A percentile compares a stretch with the other conserved stretches of the same genome.
phyloP scores from a whole-genome alignment of 2,888 invertebrate genomes.

The Caenorhabditis wallacei region DNA sequence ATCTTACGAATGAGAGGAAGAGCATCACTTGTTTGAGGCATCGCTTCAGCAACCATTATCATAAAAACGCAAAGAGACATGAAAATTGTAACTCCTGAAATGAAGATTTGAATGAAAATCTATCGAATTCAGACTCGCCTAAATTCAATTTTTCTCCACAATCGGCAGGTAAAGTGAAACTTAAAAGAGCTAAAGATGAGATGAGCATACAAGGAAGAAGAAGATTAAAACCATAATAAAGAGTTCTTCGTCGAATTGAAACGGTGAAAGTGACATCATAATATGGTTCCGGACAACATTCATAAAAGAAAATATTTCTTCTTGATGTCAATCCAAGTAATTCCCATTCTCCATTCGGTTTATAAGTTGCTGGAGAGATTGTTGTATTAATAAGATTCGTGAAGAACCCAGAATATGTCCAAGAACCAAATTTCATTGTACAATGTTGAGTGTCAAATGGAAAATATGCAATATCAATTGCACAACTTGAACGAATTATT shows the following conservation, averaged over 20 bases:
- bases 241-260: slow-evolving; percentile 88
- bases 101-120: neutral
- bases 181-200: slow-evolving; percentile 97
- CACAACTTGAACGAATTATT: slow-evolving; percentile 76
- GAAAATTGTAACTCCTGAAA: slow-evolving; percentile 83
- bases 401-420: slow-evolving; percentile 88
- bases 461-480: slow-evolving; percentile 78
- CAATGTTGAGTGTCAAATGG: slow-evolving; percentile 84
- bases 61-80: slow-evolving; percentile 98
- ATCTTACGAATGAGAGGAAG: slow-evolving; percentile 89
- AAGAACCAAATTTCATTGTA: slow-evolving; percentile 91
- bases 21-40: slow-evolving; percentile 99
- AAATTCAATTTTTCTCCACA: slow-evolving; percentile 99
- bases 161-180: slow-evolving; percentile 98
- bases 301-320: slow-evolving; percentile 80
- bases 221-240: slow-evolving; percentile 90
- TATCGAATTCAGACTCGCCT: slow-evolving; percentile 86
- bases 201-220: slow-evolving; percentile 99
- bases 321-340: slow-evolving; percentile 84
- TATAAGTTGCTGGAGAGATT: slow-evolving; percentile 86
- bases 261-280: slow-evolving; percentile 97
- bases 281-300: slow-evolving; percentile 83
- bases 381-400: slow-evolving; percentile 83
- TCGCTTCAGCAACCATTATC: slow-evolving; percentile 97
- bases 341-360: slow-evolving; percentile 86